Base-by-base conservation (phyloP, 2,113 vertebrate genomes). In the Tyto alba region DNA sequence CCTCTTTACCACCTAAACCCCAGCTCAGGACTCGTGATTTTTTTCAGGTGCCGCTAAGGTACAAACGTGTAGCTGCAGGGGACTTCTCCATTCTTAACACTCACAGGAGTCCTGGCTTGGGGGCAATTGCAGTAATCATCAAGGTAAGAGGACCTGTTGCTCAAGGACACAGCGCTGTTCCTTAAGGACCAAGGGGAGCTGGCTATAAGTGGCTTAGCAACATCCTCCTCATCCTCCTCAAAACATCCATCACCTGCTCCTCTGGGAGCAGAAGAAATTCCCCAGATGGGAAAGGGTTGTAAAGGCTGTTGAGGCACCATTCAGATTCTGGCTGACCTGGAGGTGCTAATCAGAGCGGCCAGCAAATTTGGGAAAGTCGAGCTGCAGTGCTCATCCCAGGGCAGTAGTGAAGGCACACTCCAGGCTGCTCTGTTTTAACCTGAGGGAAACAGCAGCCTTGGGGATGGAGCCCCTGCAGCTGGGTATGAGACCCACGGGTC, bases 401-500 rank as follows among this genome's bases (percentile, higher is more conserved):
- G 45, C 29, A 22, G 19, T 30, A 47, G 26, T 14, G 40, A 67
- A 81, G n/a, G 5, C 27, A 9, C 30, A 15, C 30, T 57, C 29
- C n/a, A 34, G 36, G 40, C 13, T 66, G 23, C 34, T 41, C 53
- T 66, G 30, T 22, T 73, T 25, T 43, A 74, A 23, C 3, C 36
- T 55, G 68, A 45, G 38, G 47, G 55, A 52, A 78, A 13, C 13
- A 16, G 55, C 50, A 57, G 27, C 45, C 36, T 75, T 2, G 1
- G 69, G 71, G 40, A 47, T 12, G 56, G 56, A 82, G 23, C 9
- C 34, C 29, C 18, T 22, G 34, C 19, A 56, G 40, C 8, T 50
- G 43, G 7, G 30, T 26, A 20, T 0, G 3, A 77, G 34, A 3
- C 34, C 45, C 30, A 43, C 1, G 6, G 8, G 7, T 36, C 32